Percentiles rank a stretch among this genome's conserved stretches.
Evolutionary conservation across 2,888 invertebrate genomes (phyloP).

Genomic region (Stenolophus ochropezus): DNA sequence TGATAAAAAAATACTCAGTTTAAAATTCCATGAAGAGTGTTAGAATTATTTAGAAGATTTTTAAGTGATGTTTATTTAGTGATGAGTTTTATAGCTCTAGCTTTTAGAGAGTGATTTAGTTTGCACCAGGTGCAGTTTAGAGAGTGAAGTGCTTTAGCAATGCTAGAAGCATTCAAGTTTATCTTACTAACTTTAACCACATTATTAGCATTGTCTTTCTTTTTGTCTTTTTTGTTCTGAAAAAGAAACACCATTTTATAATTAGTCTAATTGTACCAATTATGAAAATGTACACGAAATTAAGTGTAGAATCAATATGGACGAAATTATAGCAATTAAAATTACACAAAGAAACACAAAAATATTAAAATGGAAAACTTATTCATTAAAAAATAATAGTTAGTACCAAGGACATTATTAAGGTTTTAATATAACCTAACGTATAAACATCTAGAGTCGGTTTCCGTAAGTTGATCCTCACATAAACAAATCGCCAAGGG

Average conservation of each 20-base stretch:
- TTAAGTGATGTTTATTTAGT: neutral
- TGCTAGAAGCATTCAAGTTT: constrained; percentile 23
- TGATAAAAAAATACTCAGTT: too few species aligned
- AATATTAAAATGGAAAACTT: neutral
- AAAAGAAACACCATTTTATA: constrained; percentile 14
- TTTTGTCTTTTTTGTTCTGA: constrained; percentile 25
- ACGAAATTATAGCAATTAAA: neutral
- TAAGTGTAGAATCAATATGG: neutral
- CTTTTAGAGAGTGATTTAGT: constrained; percentile 29
- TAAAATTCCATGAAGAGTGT: neutral
- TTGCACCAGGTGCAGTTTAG: constrained; percentile 19
- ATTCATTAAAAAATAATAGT: neutral
- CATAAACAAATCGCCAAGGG: too few species aligned
- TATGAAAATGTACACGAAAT: neutral
- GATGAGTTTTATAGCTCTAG: neutral
- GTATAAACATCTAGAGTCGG: too few species aligned
- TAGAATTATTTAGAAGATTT: neutral
- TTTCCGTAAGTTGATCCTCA: too few species aligned
- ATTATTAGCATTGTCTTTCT: constrained; percentile 11
- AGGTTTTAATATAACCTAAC: too few species aligned
- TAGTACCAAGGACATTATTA: too few species aligned
- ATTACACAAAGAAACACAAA: neutral
- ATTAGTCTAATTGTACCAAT: constrained; percentile 20
- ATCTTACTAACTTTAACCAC: constrained; percentile 40
- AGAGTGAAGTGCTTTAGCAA: constrained; percentile 26